Conservation (phyloP, 2,888 invertebrate genomes). For the Noctua pronuba region DNA sequence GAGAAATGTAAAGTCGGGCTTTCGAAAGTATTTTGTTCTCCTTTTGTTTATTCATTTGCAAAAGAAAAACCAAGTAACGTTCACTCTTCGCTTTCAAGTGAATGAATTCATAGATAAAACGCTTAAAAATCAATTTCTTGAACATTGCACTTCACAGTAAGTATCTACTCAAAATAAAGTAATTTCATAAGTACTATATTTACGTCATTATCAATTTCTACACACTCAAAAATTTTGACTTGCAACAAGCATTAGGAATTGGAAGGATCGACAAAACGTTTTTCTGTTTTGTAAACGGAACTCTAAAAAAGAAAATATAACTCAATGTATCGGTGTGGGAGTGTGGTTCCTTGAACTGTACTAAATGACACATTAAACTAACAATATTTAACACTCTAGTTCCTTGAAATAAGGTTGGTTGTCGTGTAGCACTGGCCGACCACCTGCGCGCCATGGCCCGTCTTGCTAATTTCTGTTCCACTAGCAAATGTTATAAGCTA, state of each 20-base stretch:
- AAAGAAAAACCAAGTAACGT: not conserved
- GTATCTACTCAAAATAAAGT: slow-evolving; percentile 24
- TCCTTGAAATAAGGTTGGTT: slow-evolving; percentile 33
- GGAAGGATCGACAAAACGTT: slow-evolving; percentile 27
- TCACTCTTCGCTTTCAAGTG: not conserved
- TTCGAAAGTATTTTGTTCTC: not conserved
- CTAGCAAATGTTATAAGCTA: slow-evolving; percentile 55
- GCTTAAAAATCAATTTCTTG: slow-evolving; percentile 17
- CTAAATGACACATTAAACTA: slow-evolving; percentile 63
- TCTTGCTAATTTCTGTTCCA: slow-evolving; percentile 62
- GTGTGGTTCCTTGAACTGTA: slow-evolving; percentile 81
- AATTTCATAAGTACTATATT: not conserved
- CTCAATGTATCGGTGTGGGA: slow-evolving; percentile 76
- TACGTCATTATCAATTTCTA: slow-evolving; percentile 8
- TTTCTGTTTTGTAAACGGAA: slow-evolving; percentile 45
- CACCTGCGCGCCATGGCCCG: slow-evolving; percentile 50
- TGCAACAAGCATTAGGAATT: slow-evolving; percentile 4
- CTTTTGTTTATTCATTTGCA: not conserved
- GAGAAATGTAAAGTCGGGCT: not conserved
- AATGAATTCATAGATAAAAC: not conserved
- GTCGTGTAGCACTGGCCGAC: slow-evolving; percentile 23
- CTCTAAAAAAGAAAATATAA: slow-evolving; percentile 75
- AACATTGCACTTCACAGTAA: slow-evolving; percentile 26
- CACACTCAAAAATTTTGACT: not conserved
- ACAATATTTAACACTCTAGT: slow-evolving; percentile 28